phyloP scores from a whole-genome alignment of 2,797 vertebrate genomes.

The Gallirallus australis region DNA sequence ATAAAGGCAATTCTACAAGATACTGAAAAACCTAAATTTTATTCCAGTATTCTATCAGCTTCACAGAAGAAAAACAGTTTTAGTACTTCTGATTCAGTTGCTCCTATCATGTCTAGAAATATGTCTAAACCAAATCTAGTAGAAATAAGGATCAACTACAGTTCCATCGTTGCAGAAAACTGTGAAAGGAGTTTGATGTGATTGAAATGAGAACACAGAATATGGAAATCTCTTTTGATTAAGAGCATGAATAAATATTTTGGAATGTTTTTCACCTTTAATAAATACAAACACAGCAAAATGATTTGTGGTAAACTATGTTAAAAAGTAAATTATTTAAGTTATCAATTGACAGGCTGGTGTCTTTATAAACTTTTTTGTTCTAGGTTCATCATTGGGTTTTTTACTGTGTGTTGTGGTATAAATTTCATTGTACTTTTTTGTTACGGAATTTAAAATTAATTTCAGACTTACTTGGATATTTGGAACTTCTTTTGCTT shows the following conservation, averaged over 20 bases:
- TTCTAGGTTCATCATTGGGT: neutral
- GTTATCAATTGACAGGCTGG: neutral
- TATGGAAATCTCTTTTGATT: conserved; percentile 38
- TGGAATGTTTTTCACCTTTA: neutral
- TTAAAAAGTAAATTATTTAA: neutral
- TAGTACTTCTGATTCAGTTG: neutral
- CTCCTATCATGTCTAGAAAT: neutral
- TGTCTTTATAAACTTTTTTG: neutral
- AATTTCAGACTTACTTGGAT: neutral
- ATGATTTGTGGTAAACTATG: neutral
- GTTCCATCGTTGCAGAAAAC: neutral
- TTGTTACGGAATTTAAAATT: neutral
- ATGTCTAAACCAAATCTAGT: conserved; percentile 14
- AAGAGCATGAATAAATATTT: neutral
- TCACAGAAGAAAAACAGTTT: neutral
- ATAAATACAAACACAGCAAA: neutral
- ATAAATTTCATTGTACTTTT: neutral
- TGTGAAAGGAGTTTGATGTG: neutral
- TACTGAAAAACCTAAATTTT: neutral
- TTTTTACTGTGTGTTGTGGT: neutral
- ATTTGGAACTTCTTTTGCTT: neutral
- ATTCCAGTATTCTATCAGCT: neutral
- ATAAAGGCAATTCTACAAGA: neutral
- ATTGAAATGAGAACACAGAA: neutral
- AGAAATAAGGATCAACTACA: conserved; percentile 6